These are phyloP conservation scores for Tipula unca DNA, from an alignment of 2,888 invertebrate genomes.

Conservation along the genomic window DNA sequence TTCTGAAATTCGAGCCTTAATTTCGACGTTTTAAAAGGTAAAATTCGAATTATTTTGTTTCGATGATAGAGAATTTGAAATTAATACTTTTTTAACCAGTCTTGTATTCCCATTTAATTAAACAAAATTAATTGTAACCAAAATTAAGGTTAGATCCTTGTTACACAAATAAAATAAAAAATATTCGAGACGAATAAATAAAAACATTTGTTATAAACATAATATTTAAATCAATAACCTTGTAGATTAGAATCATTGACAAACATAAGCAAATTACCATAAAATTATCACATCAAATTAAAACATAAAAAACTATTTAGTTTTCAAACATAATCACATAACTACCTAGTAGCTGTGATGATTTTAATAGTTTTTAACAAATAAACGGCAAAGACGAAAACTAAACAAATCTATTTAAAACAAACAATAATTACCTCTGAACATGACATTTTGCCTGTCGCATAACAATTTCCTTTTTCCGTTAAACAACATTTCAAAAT, in stretches of 20 bases:
- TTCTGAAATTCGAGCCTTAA: too few species aligned
- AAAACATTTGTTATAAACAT: too few species aligned
- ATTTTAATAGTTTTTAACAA: not conserved
- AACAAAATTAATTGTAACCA: too few species aligned
- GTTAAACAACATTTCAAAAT: not conserved
- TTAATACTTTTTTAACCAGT: too few species aligned
- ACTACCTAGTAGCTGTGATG: not conserved
- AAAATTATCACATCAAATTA: not conserved
- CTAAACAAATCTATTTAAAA: not conserved
- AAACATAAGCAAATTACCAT: not conserved
- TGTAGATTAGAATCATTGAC: not conserved
- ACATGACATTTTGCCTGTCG: not conserved
- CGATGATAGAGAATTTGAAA: too few species aligned
- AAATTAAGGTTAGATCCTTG: too few species aligned
- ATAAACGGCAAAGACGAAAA: not conserved
- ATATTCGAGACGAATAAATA: too few species aligned
- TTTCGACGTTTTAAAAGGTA: too few species aligned
- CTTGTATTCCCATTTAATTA: too few species aligned
- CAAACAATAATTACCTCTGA: not conserved
- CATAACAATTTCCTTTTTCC: not conserved
- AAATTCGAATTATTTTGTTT: too few species aligned
- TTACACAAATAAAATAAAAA: too few species aligned
- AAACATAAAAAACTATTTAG: not conserved
- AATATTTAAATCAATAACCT: too few species aligned
- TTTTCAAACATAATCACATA: not conserved